Conservation (phyloP, 1,140 invertebrate species). For the Drosophila guanche region DNA sequence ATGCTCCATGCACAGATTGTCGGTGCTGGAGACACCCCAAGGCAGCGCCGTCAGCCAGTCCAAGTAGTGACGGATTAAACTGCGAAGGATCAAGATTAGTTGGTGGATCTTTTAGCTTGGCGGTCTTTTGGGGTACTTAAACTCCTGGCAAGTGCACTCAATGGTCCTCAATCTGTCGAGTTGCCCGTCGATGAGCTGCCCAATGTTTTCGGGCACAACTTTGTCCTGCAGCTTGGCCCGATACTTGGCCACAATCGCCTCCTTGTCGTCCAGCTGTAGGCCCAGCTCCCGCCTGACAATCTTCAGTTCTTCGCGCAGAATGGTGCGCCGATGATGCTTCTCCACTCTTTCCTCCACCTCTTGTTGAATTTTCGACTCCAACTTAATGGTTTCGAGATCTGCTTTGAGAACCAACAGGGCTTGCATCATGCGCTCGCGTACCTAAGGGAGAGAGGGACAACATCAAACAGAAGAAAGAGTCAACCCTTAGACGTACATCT, state of each 20-base stretch:
- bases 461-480: neutral
- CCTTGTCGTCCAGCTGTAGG: slow-evolving; percentile 99
- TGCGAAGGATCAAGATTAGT: neutral
- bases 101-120: too few species aligned
- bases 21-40: slow-evolving; percentile 1
- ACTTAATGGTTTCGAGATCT: slow-evolving; percentile 97
- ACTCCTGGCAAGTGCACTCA: slow-evolving; percentile 99
- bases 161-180: slow-evolving; percentile 93
- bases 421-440: slow-evolving; percentile 94
- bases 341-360: slow-evolving; percentile 99
- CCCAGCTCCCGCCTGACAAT: slow-evolving; percentile 99
- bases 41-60: slow-evolving; percentile 21
- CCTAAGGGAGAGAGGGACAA: slow-evolving; percentile 85
- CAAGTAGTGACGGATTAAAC: slow-evolving; percentile 9
- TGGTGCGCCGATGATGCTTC: slow-evolving; percentile 98
- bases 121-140: slow-evolving; percentile 86
- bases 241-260: slow-evolving; percentile 99
- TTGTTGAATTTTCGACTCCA: slow-evolving; percentile 98
- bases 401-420: slow-evolving; percentile 97
- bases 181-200: slow-evolving; percentile 98
- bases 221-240: slow-evolving; percentile 94
- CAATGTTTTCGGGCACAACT: slow-evolving; percentile 93
- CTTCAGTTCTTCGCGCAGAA: slow-evolving; percentile 98
- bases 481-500: slow-evolving; percentile 85
- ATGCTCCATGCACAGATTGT: neutral